Percentiles rank a stretch among this genome's conserved stretches.
These are phyloP conservation scores for Malacoctenus gilli DNA, from an alignment of 2,797 vertebrate species.

Conservation along the genomic window DNA sequence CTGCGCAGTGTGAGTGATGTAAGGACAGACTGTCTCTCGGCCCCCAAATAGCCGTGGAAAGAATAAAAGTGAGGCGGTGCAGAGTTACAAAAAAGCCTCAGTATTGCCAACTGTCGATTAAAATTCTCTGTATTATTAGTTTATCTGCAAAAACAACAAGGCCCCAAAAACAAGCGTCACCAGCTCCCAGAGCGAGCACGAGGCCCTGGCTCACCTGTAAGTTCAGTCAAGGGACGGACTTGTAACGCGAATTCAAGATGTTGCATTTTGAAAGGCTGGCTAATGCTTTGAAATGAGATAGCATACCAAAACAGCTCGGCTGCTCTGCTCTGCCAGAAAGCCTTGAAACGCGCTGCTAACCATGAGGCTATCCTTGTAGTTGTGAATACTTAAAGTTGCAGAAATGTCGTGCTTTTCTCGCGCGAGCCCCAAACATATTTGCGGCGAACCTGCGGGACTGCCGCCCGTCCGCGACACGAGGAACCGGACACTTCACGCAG, in stretches of 20 bases:
- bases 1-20: constrained; percentile 76
- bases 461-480: background rate
- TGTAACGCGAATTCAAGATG: constrained; percentile 45
- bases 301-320: constrained; percentile 42
- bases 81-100: constrained; percentile 53
- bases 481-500: constrained; percentile 1
- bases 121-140: constrained; percentile 39
- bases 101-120: constrained; percentile 45
- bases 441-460: constrained; percentile 9
- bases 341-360: constrained; percentile 31
- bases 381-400: constrained; percentile 11
- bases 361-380: background rate
- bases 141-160: constrained; percentile 17
- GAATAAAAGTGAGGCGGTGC: constrained; percentile 73
- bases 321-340: constrained; percentile 50
- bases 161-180: constrained; percentile 10
- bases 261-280: constrained; percentile 47
- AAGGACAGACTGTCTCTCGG: constrained; percentile 71
- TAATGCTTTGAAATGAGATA: constrained; percentile 66
- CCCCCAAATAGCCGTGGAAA: constrained; percentile 76
- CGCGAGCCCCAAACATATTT: too few species aligned
- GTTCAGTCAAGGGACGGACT: constrained; percentile 32
- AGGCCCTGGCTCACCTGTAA: constrained; percentile 25
- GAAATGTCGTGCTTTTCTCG: constrained; percentile 2
- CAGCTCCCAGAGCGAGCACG: background rate